phyloP scores from a whole-genome alignment of 2,888 invertebrate genomes.

The Zaprionus lineosus region DNA sequence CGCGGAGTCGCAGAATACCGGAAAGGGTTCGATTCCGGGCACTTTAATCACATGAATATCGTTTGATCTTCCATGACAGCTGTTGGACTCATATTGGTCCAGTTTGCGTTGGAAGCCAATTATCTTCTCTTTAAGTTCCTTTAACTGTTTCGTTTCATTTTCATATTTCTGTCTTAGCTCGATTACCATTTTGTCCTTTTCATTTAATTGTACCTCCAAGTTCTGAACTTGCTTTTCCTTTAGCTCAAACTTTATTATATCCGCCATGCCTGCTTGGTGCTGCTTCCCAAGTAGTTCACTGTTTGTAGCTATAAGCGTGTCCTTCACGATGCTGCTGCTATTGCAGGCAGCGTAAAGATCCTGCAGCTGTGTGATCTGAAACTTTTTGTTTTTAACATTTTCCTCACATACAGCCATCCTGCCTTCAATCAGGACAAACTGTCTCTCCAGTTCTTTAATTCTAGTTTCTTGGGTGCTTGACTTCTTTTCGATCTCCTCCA shows the following conservation, averaged over 20 bases:
- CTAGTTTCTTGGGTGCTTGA: neutral
- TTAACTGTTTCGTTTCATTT: neutral
- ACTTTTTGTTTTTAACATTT: neutral
- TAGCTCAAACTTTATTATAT: constrained; percentile 16
- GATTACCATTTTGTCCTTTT: neutral
- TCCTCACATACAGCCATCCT: constrained; percentile 22
- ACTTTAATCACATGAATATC: constrained; percentile 30
- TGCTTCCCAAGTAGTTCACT: constrained; percentile 19
- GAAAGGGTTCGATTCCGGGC: constrained; percentile 83
- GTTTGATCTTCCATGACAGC: constrained; percentile 18
- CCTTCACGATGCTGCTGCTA: constrained; percentile 28
- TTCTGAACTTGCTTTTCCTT: constrained; percentile 20
- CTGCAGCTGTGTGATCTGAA: constrained; percentile 25
- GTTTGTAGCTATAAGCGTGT: constrained; percentile 27
- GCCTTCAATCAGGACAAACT: neutral
- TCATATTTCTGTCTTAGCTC: constrained; percentile 2
- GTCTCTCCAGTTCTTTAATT: constrained; percentile 1
- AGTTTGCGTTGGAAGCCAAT: neutral
- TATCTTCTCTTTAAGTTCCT: neutral
- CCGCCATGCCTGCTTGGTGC: constrained; percentile 2
- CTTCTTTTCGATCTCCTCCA: constrained; percentile 12
- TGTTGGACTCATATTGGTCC: constrained; percentile 11
- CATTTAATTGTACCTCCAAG: constrained; percentile 3
- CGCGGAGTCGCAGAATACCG: constrained; percentile 83
- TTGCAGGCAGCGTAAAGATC: constrained; percentile 23